Evolutionary conservation across 30 jellyfish, hydroid and myxozoan species (phyloP).

Genomic region (Chironex yamaguchii): DNA sequence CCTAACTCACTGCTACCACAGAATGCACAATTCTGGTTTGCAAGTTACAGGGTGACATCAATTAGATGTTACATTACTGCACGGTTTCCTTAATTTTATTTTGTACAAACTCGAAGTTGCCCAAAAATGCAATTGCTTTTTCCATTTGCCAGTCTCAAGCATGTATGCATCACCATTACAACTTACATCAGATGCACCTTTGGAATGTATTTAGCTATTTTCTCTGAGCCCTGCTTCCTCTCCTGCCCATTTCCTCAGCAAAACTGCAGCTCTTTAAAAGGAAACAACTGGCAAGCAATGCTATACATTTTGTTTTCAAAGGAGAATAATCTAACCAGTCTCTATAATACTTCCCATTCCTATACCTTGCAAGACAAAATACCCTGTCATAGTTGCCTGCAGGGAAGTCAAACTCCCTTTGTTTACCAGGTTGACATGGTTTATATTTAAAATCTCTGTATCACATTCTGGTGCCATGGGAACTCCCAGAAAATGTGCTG

Average conservation of each 20-base stretch:
- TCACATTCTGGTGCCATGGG: constrained; percentile 15
- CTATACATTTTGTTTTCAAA: no score
- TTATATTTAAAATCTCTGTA: constrained; percentile 5
- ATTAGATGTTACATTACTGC: constrained; percentile 14
- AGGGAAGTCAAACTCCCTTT: constrained; percentile 7
- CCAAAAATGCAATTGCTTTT: no score
- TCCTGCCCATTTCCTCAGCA: no score
- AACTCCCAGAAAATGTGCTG: constrained; percentile 14
- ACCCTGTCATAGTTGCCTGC: constrained; percentile 4
- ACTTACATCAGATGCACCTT: no score
- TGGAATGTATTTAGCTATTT: no score
- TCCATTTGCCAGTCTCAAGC: constrained; percentile 14
- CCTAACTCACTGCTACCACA: constrained; percentile 18
- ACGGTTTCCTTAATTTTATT: neutral
- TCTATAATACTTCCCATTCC: no score
- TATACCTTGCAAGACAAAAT: neutral
- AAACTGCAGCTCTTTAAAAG: no score
- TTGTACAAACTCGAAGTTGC: no score
- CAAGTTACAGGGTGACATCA: constrained; percentile 14
- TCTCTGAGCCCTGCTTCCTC: no score
- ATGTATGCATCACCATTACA: no score
- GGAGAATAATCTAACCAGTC: constrained; percentile 1
- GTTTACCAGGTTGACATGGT: constrained; percentile 3
- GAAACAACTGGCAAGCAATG: no score
- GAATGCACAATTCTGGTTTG: constrained; percentile 26